Percentiles rank a stretch among this genome's conserved stretches.
These are phyloP conservation scores for Chrysopa pallens DNA, from an alignment of 1,140 invertebrate species.

Conservation along the genomic window DNA sequence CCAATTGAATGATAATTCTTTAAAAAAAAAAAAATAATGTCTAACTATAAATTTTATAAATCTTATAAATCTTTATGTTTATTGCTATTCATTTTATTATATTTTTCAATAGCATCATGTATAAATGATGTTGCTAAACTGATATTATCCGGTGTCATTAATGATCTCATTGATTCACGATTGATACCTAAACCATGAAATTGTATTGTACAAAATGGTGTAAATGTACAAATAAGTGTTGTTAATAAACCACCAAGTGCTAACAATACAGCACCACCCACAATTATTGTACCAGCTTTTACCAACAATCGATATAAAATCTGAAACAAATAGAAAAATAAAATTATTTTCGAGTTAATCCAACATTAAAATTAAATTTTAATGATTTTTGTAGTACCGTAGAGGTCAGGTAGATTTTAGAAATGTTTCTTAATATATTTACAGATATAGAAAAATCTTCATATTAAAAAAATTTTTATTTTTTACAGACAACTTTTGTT, in stretches of 20 bases:
- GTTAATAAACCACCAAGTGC: constrained; percentile 25
- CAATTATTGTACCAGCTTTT: constrained; percentile 30
- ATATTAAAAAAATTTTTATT: too few species aligned
- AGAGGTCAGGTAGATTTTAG: constrained; percentile 13
- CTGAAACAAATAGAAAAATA: constrained; percentile 17
- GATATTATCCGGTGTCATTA: constrained; percentile 32
- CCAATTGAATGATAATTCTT: too few species aligned
- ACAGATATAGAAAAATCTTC: too few species aligned
- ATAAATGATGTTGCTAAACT: constrained; percentile 39
- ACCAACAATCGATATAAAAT: constrained; percentile 16
- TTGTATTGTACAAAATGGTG: constrained; percentile 40
- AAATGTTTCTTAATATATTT: too few species aligned
- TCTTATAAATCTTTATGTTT: too few species aligned
- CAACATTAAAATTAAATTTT: constrained; percentile 13
- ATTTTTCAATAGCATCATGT: constrained; percentile 42
- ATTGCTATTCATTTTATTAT: constrained; percentile 29
- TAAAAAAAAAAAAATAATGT: too few species aligned
- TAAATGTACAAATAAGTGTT: constrained; percentile 39
- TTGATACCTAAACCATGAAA: constrained; percentile 25
- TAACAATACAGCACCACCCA: constrained; percentile 27
- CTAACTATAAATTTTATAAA: too few species aligned
- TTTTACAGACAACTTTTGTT: too few species aligned
- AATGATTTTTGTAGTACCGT: constrained; percentile 30
- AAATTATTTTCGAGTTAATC: constrained; percentile 2
- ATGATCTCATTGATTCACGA: constrained; percentile 21